Percentiles rank a stretch among this genome's conserved stretches.
Conservation (phyloP, 2,113 vertebrate species). For the Sigmodon hispidus region DNA sequence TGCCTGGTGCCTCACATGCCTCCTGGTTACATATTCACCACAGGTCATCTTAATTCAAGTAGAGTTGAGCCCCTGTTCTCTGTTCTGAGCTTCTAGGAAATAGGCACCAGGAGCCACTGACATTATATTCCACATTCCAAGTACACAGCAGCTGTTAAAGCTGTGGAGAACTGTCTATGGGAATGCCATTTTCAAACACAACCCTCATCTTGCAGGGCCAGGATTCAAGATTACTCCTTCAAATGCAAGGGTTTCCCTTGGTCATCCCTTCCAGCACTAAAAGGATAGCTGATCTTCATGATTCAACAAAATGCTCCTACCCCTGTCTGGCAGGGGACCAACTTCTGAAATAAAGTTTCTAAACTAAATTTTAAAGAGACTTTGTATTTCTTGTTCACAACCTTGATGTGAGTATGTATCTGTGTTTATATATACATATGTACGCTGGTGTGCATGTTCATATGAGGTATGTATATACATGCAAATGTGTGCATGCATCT, state of each 20-base stretch:
- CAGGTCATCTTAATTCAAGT: fast-evolving
- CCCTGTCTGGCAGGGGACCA: background rate
- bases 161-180: background rate
- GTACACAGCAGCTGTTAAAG: background rate
- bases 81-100: background rate
- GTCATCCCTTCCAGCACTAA: background rate
- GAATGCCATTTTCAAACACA: background rate
- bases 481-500: background rate
- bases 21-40: background rate
- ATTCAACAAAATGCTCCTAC: background rate
- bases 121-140: background rate
- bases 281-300: background rate
- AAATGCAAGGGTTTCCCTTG: background rate
- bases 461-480: too few species aligned
- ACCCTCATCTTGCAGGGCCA: background rate
- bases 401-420: background rate
- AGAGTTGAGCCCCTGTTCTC: fast-evolving
- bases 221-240: background rate
- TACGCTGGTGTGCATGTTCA: too few species aligned
- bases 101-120: background rate
- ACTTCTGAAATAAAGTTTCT: background rate
- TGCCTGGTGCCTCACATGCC: fast-evolving
- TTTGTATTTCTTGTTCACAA: background rate
- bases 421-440: background rate
- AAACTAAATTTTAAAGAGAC: background rate